These are phyloP conservation scores for Formica selysi DNA, from an alignment of 1,140 invertebrate species.

Conservation along the genomic window DNA sequence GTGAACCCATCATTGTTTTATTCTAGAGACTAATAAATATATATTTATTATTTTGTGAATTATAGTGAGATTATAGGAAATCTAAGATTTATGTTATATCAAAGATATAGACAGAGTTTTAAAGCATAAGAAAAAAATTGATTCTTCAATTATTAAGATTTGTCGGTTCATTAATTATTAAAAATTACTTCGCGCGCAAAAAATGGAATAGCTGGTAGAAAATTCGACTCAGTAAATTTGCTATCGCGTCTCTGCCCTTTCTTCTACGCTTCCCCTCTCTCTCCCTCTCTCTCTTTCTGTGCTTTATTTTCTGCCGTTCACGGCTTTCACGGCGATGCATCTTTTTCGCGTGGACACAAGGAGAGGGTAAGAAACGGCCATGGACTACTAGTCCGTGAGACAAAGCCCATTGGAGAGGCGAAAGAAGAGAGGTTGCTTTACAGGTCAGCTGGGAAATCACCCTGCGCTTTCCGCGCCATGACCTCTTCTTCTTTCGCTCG, in stretches of 20 bases:
- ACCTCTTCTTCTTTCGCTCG: constrained; percentile 70
- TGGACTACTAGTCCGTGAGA: constrained; percentile 59
- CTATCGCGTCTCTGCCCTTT: background rate
- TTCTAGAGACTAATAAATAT: background rate
- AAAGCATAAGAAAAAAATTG: background rate
- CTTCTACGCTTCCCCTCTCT: background rate
- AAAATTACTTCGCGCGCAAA: constrained; percentile 30
- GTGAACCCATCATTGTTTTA: background rate
- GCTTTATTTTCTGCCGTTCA: constrained; percentile 1
- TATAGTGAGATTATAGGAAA: background rate
- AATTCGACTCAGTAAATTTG: constrained; percentile 24
- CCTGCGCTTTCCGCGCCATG: constrained; percentile 78
- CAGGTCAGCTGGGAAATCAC: constrained; percentile 87
- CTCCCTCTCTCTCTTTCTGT: too few relatives aligned
- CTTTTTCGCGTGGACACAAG: constrained; percentile 46
- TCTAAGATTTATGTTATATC: background rate
- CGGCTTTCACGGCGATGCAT: constrained; percentile 47
- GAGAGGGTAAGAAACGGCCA: constrained; percentile 44
- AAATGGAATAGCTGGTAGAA: background rate
- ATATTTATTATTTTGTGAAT: background rate
- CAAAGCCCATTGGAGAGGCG: constrained; percentile 77
- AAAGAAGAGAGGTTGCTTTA: constrained; percentile 82
- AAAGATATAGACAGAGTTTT: background rate
- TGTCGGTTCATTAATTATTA: constrained; percentile 30
- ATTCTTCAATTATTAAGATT: constrained; percentile 43